Conservation (phyloP, 1,140 invertebrate genomes). For the Metaphire vulgaris region DNA sequence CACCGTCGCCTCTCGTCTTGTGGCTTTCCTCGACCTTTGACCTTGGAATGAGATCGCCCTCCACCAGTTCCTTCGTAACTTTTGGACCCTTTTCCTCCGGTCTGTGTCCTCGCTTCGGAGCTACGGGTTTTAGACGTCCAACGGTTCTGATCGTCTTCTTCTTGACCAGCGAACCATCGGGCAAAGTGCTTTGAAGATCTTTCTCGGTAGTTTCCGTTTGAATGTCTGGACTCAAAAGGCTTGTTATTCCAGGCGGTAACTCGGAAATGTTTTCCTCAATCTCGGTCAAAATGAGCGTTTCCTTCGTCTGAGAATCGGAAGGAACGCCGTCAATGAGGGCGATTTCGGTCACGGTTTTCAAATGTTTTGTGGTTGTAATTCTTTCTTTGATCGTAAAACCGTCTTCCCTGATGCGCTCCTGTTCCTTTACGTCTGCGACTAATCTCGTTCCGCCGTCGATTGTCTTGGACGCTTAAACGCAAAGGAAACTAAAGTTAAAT, state of each 20-base stretch:
- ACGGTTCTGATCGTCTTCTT: neutral
- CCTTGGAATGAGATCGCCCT: neutral
- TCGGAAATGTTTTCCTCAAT: neutral
- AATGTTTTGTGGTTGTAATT: neutral
- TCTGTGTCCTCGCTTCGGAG: neutral
- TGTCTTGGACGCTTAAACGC: too few species aligned
- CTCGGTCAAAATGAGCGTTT: neutral
- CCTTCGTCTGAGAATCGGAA: neutral
- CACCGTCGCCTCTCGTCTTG: neutral
- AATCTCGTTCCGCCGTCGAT: neutral
- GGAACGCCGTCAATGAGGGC: neutral
- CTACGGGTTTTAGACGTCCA: neutral
- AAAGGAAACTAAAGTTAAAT: too few species aligned
- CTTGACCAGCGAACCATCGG: neutral
- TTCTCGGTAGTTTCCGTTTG: neutral
- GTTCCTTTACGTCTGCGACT: neutral
- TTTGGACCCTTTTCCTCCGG: neutral
- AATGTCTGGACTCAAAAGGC: neutral
- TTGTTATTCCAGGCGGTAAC: neutral
- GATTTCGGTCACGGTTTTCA: neutral
- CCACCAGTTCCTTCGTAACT: neutral
- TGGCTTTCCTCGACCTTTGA: neutral
- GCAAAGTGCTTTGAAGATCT: neutral
- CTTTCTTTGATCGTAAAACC: neutral
- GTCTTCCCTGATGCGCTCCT: neutral